phyloP scores from a whole-genome alignment of 2,888 invertebrate species.

The Eristalis arbustorum region DNA sequence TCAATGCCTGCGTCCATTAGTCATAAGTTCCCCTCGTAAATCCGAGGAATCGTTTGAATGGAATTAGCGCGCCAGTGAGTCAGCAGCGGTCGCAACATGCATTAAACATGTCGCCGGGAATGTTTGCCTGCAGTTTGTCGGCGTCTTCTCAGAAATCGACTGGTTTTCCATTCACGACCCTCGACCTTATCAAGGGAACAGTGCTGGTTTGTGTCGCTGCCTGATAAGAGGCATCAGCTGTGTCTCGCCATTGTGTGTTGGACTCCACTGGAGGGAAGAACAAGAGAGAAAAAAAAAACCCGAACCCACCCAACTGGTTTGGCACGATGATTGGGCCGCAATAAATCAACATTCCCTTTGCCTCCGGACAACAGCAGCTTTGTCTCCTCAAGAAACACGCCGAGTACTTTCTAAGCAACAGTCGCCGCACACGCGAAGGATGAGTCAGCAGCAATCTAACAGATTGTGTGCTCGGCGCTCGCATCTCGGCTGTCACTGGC shows the following conservation, averaged over 20 bases:
- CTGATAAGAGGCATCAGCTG: background rate
- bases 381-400: background rate
- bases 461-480: background rate
- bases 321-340: conserved; percentile 20
- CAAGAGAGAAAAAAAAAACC: background rate
- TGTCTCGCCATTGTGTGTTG: background rate
- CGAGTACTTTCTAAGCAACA: conserved; percentile 48
- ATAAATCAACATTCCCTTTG: conserved; percentile 22
- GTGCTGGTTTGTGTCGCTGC: background rate
- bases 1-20: background rate
- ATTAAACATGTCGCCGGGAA: background rate
- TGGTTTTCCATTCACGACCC: background rate
- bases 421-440: conserved; percentile 11
- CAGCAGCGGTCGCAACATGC: background rate
- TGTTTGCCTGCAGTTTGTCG: background rate
- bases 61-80: background rate
- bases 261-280: background rate
- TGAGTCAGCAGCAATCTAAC: conserved; percentile 35
- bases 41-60: background rate
- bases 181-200: background rate
- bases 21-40: background rate
- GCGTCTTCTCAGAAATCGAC: background rate
- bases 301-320: conserved; percentile 38
- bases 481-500: background rate
- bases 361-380: conserved; percentile 16